Conservation (phyloP, 2,113 vertebrate species). For the Strigops habroptila region DNA sequence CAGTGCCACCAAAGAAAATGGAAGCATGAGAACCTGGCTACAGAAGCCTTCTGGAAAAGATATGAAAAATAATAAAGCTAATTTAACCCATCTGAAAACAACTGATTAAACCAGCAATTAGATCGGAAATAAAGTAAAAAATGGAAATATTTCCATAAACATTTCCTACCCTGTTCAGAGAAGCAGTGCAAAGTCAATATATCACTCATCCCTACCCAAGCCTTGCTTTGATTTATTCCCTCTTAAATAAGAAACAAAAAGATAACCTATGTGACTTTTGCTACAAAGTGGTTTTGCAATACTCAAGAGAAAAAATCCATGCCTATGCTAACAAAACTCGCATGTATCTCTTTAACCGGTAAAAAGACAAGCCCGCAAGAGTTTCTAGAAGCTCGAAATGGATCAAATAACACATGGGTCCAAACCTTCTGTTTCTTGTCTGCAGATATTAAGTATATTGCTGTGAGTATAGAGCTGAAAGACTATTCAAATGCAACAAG, state of each 20-base stretch:
- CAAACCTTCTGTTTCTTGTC: conserved; percentile 54
- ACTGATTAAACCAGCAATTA: neutral
- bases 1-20: neutral
- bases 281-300: neutral
- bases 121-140: conserved; percentile 3
- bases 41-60: neutral
- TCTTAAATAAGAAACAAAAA: neutral
- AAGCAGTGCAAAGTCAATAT: neutral
- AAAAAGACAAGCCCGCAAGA: neutral
- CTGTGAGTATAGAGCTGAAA: conserved; percentile 53
- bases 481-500: conserved; percentile 64
- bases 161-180: neutral
- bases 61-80: neutral
- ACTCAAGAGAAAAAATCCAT: neutral
- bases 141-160: neutral
- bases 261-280: neutral
- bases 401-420: neutral
- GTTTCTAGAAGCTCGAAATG: neutral
- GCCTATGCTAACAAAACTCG: neutral
- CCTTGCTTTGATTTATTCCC: conserved; percentile 24
- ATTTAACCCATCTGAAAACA: neutral
- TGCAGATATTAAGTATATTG: conserved; percentile 35
- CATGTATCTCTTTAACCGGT: neutral
- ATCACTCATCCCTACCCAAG: neutral
- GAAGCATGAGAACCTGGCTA: neutral